Percentiles rank a stretch among this genome's conserved stretches.
These are phyloP conservation scores for Adelosebastes latens DNA, from an alignment of 2,797 vertebrate genomes.

Conservation along the genomic window DNA sequence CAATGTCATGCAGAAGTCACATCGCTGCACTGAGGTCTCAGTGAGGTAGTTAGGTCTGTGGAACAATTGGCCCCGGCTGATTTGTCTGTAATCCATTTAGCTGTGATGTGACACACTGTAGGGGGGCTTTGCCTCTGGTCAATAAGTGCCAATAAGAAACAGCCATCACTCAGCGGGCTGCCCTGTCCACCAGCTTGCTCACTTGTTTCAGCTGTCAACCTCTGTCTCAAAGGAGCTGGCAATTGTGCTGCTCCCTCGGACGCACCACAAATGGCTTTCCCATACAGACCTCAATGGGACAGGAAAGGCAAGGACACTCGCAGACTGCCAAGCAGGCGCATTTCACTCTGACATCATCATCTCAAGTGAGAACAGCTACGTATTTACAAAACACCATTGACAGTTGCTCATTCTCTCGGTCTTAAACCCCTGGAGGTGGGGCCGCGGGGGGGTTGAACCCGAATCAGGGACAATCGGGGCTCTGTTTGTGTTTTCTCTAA, in stretches of 20 bases:
- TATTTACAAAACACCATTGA: constrained; percentile 79
- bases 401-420: constrained; percentile 66
- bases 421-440: constrained; percentile 61
- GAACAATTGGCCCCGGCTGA: constrained; percentile 62
- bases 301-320: constrained; percentile 61
- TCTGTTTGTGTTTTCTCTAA: constrained; percentile 78
- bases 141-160: constrained; percentile 79
- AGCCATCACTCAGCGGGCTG: constrained; percentile 79
- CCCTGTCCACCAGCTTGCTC: constrained; percentile 77
- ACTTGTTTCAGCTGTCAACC: constrained; percentile 78
- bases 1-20: constrained; percentile 53
- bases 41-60: constrained; percentile 55
- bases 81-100: constrained; percentile 80
- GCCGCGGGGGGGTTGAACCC: constrained; percentile 52
- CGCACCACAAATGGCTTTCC: constrained; percentile 68
- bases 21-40: constrained; percentile 49
- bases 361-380: constrained; percentile 66
- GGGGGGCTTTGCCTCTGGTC: constrained; percentile 77
- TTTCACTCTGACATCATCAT: constrained; percentile 63
- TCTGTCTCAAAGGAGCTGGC: constrained; percentile 65
- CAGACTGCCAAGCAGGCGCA: constrained; percentile 69
- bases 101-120: constrained; percentile 71
- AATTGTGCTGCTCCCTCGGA: constrained; percentile 54
- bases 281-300: constrained; percentile 69
- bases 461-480: constrained; percentile 68